These are phyloP conservation scores for Dendrocopos noguchii DNA, from an alignment of 2,113 vertebrate species.

Conservation along the genomic window DNA sequence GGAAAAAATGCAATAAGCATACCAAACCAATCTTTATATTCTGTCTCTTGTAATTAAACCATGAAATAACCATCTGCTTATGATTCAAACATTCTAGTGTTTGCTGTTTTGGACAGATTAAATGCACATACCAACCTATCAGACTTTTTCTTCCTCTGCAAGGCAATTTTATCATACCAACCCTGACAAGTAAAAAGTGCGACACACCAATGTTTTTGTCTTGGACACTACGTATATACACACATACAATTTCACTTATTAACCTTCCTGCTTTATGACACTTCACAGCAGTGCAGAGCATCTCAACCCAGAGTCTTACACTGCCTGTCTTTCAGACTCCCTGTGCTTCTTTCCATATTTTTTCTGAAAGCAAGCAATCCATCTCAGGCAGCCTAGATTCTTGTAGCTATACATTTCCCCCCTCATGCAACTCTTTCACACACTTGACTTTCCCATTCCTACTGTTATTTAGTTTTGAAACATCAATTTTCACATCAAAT, in stretches of 20 bases:
- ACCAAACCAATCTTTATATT: neutral
- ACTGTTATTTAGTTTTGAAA: constrained; percentile 15
- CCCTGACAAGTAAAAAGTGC: neutral
- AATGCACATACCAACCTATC: neutral
- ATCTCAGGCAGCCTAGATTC: neutral
- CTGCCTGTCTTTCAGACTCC: neutral
- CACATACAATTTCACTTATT: neutral
- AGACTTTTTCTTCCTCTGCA: neutral
- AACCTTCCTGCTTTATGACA: neutral
- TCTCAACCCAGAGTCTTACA: neutral
- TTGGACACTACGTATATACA: neutral
- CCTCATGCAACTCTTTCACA: neutral
- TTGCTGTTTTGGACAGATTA: neutral
- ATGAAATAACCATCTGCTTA: constrained; percentile 23
- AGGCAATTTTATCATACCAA: neutral
- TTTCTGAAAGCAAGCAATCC: neutral
- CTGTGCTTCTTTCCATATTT: neutral
- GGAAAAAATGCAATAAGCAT: constrained; percentile 1
- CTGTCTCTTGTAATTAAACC: constrained; percentile 19
- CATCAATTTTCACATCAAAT: constrained; percentile 40
- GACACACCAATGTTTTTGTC: neutral
- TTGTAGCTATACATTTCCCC: neutral
- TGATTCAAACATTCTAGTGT: constrained; percentile 19
- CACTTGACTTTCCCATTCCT: constrained; percentile 7
- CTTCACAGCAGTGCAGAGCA: neutral